Percentiles rank a stretch among this genome's conserved stretches.
These are phyloP conservation scores for Hepsetus odoe DNA, from an alignment of 2,113 vertebrate genomes.

Conservation along the genomic window DNA sequence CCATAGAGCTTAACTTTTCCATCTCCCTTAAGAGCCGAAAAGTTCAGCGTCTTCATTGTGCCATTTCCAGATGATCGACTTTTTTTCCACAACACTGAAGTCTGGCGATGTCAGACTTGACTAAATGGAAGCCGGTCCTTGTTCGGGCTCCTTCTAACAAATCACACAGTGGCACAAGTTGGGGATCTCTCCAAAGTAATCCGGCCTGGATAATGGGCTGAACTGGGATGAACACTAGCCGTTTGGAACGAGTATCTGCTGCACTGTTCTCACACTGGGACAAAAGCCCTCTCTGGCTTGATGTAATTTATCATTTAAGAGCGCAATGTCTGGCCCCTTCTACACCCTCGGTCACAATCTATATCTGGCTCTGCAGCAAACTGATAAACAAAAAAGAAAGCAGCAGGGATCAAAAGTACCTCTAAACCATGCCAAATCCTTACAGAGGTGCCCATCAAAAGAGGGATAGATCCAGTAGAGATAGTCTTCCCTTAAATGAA, in stretches of 20 bases:
- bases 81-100: background rate
- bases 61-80: slow-evolving; percentile 10
- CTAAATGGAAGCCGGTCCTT: background rate
- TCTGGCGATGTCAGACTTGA: background rate
- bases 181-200: slow-evolving; percentile 10
- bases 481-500: background rate
- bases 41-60: background rate
- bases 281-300: background rate
- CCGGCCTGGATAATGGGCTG: background rate
- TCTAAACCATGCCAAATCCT: background rate
- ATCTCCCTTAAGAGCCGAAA: slow-evolving; percentile 2
- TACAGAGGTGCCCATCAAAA: slow-evolving; percentile 1
- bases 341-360: background rate
- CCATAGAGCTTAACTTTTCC: background rate
- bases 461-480: background rate
- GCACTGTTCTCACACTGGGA: slow-evolving; percentile 5
- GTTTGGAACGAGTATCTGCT: background rate
- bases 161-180: background rate
- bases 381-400: background rate
- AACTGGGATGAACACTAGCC: background rate
- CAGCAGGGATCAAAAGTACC: background rate
- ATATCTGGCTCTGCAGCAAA: background rate
- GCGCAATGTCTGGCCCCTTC: background rate
- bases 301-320: slow-evolving; percentile 24
- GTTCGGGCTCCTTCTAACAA: background rate